Conservation (phyloP, 2,113 vertebrate species). For the Myanophis thanlyinensis region DNA sequence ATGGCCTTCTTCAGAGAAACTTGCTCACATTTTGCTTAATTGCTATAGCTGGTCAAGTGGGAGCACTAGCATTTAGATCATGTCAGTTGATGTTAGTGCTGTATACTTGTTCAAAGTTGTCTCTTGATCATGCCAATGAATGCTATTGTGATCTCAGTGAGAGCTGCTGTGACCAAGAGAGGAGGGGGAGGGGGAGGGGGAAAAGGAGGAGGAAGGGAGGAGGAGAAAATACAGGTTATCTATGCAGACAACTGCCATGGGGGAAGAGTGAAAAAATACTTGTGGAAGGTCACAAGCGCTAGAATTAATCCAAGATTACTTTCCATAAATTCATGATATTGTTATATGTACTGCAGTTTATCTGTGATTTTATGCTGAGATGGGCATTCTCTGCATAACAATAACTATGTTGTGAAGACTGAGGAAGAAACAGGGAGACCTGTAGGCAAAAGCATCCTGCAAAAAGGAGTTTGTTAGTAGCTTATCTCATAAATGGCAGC, state of each 20-base stretch:
- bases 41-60: not conserved
- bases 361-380: not conserved
- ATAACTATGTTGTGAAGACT: not conserved
- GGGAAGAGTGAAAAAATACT: not conserved
- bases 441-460: not conserved
- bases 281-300: not conserved
- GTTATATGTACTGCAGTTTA: not conserved
- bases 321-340: not conserved
- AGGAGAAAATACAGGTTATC: not conserved
- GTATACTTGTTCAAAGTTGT: not conserved
- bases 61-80: not conserved
- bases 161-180: not conserved
- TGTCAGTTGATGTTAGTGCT: not conserved
- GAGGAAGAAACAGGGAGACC: not conserved
- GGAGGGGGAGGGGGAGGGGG: not conserved
- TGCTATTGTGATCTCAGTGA: not conserved
- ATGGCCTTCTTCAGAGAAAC: not conserved
- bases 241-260: not conserved
- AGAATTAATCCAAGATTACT: not conserved
- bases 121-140: not conserved
- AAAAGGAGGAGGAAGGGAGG: not conserved
- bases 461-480: not conserved
- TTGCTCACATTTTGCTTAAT: not conserved
- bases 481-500: not conserved
- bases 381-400: not conserved